Evolutionary conservation across 2,888 invertebrate genomes (phyloP).

Genomic region (Mantis religiosa): DNA sequence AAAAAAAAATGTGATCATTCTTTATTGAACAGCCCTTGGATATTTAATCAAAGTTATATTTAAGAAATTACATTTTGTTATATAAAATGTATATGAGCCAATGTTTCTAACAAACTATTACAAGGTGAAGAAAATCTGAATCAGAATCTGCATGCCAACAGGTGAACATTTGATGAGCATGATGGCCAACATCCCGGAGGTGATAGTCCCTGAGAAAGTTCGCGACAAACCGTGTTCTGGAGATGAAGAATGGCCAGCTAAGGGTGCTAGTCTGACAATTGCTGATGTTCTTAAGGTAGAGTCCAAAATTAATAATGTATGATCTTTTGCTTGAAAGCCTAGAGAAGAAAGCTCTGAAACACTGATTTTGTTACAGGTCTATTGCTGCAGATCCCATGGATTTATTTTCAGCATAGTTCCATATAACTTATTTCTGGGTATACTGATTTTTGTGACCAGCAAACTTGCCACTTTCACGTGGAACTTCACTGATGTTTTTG

Average conservation of each 20-base stretch:
- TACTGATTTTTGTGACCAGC: conserved; percentile 30
- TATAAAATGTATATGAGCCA: too few relatives aligned
- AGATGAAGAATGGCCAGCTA: neutral
- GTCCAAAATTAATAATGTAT: conserved; percentile 34
- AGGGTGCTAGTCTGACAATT: neutral
- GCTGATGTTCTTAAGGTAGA: neutral
- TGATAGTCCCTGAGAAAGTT: conserved; percentile 10
- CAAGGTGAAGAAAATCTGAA: too few relatives aligned
- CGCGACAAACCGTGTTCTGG: conserved; percentile 5
- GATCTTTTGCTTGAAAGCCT: neutral
- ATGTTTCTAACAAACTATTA: too few relatives aligned
- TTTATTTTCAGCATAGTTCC: conserved; percentile 37
- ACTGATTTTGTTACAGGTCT: conserved; percentile 35
- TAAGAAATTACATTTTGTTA: too few relatives aligned
- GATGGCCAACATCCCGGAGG: conserved; percentile 34
- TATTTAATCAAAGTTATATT: too few relatives aligned
- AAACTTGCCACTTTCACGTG: conserved; percentile 30
- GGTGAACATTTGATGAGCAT: conserved; percentile 42
- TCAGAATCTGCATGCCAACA: neutral
- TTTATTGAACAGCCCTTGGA: too few relatives aligned
- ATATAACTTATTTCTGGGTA: conserved; percentile 45
- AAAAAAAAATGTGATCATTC: too few relatives aligned
- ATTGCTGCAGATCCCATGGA: conserved; percentile 38
- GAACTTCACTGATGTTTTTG: conserved; percentile 31
- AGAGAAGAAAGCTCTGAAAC: neutral